A percentile compares a stretch with the other conserved stretches of the same genome.
These are phyloP conservation scores for Gadopsis bispinosus DNA, from an alignment of 2,797 vertebrate genomes.

Conservation along the genomic window DNA sequence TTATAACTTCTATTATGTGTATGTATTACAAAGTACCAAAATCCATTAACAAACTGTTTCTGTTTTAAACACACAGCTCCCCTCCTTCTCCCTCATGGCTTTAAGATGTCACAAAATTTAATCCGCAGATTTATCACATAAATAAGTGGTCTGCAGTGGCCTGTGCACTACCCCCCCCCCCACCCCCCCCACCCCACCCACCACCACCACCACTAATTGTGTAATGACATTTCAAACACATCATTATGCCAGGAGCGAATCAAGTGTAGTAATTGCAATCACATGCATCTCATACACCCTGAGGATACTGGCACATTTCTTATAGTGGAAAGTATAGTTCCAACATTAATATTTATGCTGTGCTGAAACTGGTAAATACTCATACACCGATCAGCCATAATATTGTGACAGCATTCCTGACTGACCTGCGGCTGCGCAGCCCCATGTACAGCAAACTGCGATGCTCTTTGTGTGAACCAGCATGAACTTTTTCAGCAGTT, in stretches of 20 bases:
- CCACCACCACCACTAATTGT: conserved; percentile 36
- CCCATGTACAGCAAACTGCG: too few species aligned
- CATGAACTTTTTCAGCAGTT: too few species aligned
- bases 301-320: conserved; percentile 32
- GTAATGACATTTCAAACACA: conserved; percentile 50
- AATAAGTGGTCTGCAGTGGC: conserved; percentile 32
- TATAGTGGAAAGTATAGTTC: conserved; percentile 8
- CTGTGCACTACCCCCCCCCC: background rate
- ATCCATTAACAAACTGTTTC: conserved; percentile 17
- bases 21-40: background rate
- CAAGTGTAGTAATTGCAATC: conserved; percentile 60
- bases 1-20: background rate
- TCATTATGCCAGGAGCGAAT: conserved; percentile 43
- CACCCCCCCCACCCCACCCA: too few species aligned
- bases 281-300: conserved; percentile 46
- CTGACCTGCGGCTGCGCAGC: too few species aligned
- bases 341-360: conserved; percentile 25
- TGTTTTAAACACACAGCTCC: conserved; percentile 4
- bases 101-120: conserved; percentile 8
- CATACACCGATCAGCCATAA: too few species aligned
- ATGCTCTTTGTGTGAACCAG: too few species aligned
- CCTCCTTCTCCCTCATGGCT: background rate
- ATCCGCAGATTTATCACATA: conserved; percentile 27
- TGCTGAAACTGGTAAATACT: conserved; percentile 7
- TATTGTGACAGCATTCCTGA: too few species aligned